These are phyloP conservation scores for Tyto alba DNA, from an alignment of 2,113 vertebrate genomes.

Conservation along the genomic window DNA sequence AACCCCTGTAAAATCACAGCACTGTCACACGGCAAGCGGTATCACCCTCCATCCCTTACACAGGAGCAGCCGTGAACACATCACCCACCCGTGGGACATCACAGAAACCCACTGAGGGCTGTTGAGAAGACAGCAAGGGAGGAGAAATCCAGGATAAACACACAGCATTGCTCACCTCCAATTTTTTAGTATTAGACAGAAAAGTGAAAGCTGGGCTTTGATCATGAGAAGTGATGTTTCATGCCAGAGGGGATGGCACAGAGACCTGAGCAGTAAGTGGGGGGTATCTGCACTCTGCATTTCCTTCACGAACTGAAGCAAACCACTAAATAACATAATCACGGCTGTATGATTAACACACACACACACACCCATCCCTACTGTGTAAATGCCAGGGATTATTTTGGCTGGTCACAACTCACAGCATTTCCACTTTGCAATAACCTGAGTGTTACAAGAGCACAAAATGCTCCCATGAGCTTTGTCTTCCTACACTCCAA, in stretches of 20 bases:
- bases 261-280: background rate
- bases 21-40: fast-evolving
- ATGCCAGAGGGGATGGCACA: background rate
- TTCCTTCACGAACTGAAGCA: background rate
- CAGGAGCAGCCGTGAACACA: background rate
- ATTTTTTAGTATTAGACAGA: background rate
- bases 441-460: background rate
- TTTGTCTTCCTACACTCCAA: background rate
- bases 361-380: background rate
- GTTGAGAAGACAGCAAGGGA: background rate
- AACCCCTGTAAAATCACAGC: background rate
- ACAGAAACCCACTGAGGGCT: background rate
- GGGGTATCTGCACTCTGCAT: fast-evolving
- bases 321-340: background rate
- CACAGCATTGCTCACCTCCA: background rate
- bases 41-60: background rate
- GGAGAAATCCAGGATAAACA: background rate
- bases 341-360: background rate
- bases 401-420: background rate
- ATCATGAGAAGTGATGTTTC: background rate
- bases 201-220: background rate
- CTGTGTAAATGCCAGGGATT: background rate
- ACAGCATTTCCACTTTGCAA: background rate
- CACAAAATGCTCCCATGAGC: background rate
- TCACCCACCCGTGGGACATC: background rate